Conservation (phyloP, 2,888 invertebrate species). For the Mesorhabditis sp. region DNA sequence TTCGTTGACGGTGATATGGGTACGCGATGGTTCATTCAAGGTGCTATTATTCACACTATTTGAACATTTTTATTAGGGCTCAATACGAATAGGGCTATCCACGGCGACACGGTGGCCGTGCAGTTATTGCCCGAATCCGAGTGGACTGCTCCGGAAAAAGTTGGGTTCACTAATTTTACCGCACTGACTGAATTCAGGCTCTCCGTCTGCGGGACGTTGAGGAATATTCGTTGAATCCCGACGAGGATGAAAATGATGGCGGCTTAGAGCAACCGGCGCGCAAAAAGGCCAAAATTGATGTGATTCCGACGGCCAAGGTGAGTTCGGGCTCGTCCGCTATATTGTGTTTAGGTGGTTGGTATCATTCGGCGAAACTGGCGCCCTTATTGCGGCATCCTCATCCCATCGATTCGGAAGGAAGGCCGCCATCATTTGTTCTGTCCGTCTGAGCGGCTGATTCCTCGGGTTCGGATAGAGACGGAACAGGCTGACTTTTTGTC, state of each 20-base stretch:
- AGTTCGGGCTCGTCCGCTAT: background rate
- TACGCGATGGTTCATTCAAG: conserved; percentile 41
- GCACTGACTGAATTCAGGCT: conserved; percentile 8
- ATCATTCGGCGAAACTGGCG: conserved; percentile 93
- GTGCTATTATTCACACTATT: conserved; percentile 10
- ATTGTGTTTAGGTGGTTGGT: conserved; percentile 70
- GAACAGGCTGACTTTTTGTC: conserved; percentile 63
- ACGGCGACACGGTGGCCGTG: conserved; percentile 85
- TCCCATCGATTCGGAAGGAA: conserved; percentile 62
- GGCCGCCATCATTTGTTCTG: conserved; percentile 77
- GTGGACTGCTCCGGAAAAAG: conserved; percentile 75
- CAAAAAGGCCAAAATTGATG: conserved; percentile 29
- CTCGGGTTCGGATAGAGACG: conserved; percentile 83
- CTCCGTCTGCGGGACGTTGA: conserved; percentile 37
- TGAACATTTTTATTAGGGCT: conserved; percentile 59
- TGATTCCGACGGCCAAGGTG: conserved; percentile 70
- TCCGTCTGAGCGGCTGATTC: conserved; percentile 87
- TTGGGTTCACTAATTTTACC: conserved; percentile 9
- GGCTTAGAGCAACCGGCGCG: conserved; percentile 23
- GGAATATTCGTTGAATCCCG: conserved; percentile 29
- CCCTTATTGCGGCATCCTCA: conserved; percentile 92
- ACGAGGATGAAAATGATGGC: conserved; percentile 29
- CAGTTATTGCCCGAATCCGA: conserved; percentile 80
- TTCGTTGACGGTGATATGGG: conserved; percentile 74
- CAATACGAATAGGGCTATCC: conserved; percentile 85